phyloP scores from a whole-genome alignment of 2,797 vertebrate genomes.

The Hylomyscus alleni region DNA sequence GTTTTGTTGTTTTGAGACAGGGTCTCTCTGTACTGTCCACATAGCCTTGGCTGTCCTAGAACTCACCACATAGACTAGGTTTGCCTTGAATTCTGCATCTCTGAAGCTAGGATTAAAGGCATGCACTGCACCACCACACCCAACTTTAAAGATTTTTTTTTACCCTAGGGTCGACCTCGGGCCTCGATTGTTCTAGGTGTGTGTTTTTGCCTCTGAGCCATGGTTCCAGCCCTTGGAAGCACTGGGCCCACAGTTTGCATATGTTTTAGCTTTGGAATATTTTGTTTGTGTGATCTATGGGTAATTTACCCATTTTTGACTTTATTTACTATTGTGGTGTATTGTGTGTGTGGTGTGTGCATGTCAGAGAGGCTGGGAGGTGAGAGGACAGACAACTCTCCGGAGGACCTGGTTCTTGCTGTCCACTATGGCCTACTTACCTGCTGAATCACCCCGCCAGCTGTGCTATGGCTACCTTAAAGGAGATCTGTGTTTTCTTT shows the following conservation, averaged over 20 bases:
- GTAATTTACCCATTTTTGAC: not conserved
- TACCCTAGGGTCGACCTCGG: not conserved
- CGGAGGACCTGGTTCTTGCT: not conserved
- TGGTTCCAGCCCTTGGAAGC: not conserved
- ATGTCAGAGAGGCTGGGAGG: not conserved
- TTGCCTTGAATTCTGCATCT: not conserved
- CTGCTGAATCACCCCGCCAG: not conserved
- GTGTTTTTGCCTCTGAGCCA: not conserved
- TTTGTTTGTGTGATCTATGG: not conserved
- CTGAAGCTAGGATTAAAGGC: not conserved
- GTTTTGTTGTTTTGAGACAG: not conserved
- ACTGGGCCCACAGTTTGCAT: not conserved
- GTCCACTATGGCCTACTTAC: not conserved
- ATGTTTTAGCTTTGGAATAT: constrained; percentile 48
- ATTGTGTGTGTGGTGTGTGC: not conserved
- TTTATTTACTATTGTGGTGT: not conserved
- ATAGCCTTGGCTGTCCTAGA: not conserved
- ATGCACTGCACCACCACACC: not conserved
- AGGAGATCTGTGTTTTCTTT: not conserved
- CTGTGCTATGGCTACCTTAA: not conserved
- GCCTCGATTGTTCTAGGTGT: not conserved
- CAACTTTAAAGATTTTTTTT: not conserved
- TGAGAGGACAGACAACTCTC: not conserved
- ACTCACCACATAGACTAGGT: not conserved
- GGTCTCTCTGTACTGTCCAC: not conserved